A percentile compares a stretch with the other conserved stretches of the same genome.
phyloP scores from a whole-genome alignment of 2,888 invertebrate species.

The Litoditis marina region DNA sequence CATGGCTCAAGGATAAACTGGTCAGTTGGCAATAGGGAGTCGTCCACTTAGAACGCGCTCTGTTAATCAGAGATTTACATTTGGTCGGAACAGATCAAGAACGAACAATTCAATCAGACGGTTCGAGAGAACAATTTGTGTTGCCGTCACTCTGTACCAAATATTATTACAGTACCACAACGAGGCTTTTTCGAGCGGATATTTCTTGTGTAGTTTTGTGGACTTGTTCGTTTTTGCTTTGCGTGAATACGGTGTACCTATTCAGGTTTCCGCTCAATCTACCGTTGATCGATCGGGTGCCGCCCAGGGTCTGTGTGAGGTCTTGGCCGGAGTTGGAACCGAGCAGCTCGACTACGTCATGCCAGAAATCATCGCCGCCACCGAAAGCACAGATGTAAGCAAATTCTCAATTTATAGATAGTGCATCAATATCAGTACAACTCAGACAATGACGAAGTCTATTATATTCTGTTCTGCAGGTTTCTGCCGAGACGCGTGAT shows the following conservation, averaged over 20 bases:
- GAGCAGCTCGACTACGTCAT: constrained; percentile 91
- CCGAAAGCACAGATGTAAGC: constrained; percentile 64
- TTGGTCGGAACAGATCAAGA: too few relatives aligned
- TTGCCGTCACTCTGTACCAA: too few relatives aligned
- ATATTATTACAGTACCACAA: too few relatives aligned
- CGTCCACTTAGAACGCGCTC: not conserved
- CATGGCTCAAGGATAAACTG: constrained; percentile 96
- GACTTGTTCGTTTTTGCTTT: too few relatives aligned
- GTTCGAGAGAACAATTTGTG: too few relatives aligned
- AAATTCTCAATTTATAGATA: not conserved
- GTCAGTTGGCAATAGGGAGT: too few relatives aligned
- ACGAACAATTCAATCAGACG: too few relatives aligned
- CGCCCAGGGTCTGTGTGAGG: constrained; percentile 74
- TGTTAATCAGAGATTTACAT: too few relatives aligned
- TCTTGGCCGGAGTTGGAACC: constrained; percentile 90
- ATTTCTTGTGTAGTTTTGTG: too few relatives aligned
- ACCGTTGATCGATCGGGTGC: constrained; percentile 92
- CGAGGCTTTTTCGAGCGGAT: too few relatives aligned
- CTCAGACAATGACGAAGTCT: not conserved
- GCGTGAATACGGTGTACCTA: not conserved
- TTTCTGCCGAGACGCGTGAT: constrained; percentile 84
- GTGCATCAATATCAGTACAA: not conserved
- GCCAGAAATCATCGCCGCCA: constrained; percentile 69
- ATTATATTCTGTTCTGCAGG: constrained; percentile 64
- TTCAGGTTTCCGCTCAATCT: constrained; percentile 75